Percentiles rank a stretch among this genome's conserved stretches.
phyloP scores from a whole-genome alignment of 2,888 invertebrate genomes.

The Fragum whitleyi region DNA sequence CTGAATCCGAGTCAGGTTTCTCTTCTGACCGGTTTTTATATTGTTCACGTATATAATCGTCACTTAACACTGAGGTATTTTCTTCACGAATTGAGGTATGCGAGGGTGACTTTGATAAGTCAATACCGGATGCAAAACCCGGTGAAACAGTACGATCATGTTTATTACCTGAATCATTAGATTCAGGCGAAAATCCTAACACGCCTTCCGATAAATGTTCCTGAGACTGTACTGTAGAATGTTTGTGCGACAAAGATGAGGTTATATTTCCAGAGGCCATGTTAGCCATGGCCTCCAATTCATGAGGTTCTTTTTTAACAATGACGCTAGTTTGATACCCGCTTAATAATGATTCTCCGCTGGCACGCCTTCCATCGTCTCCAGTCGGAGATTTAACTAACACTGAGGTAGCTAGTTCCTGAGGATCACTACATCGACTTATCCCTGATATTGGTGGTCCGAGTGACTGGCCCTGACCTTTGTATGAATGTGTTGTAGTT shows the following conservation, averaged over 20 bases:
- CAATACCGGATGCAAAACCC: conserved; percentile 56
- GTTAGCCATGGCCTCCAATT: conserved; percentile 51
- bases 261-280: conserved; percentile 36
- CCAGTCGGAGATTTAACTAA: conserved; percentile 61
- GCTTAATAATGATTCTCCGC: conserved; percentile 54
- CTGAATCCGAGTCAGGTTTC: conserved; percentile 25
- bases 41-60: conserved; percentile 59
- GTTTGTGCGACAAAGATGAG: conserved; percentile 39
- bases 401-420: conserved; percentile 70
- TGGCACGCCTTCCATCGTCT: conserved; percentile 50
- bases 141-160: conserved; percentile 55
- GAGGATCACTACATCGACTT: conserved; percentile 60
- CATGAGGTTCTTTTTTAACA: conserved; percentile 73
- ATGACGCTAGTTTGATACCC: conserved; percentile 70
- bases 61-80: conserved; percentile 62
- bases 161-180: conserved; percentile 54
- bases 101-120: conserved; percentile 66
- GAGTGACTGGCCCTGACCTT: conserved; percentile 51
- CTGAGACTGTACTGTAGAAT: conserved; percentile 58
- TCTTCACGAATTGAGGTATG: conserved; percentile 63
- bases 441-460: conserved; percentile 65
- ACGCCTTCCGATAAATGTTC: conserved; percentile 53
- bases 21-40: conserved; percentile 47
- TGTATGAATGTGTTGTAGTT: conserved; percentile 61
- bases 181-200: conserved; percentile 62